Evolutionary conservation across 35 echinoderm and acorn worm genomes (phyloP).

Genomic region (Strongylocentrotus purpuratus): DNA sequence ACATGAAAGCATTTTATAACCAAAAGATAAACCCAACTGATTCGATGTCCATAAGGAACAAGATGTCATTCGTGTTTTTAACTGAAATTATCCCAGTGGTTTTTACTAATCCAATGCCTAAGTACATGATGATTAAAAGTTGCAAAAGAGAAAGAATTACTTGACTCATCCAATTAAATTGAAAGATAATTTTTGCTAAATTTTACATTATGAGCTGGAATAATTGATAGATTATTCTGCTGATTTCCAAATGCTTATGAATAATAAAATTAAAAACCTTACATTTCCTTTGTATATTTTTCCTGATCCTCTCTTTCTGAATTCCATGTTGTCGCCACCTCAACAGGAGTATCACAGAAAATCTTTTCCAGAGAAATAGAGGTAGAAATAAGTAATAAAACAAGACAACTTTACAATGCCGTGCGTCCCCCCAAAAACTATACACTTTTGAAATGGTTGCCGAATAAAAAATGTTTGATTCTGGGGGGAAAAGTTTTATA

Average conservation of each 20-base stretch:
- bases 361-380: constrained; percentile 44
- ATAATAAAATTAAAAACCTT: background rate
- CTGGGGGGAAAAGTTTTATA: too few species aligned
- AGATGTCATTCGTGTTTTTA: too few species aligned
- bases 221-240: background rate
- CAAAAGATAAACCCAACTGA: too few species aligned
- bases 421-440: too few species aligned
- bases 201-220: background rate
- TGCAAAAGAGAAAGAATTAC: background rate
- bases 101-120: background rate
- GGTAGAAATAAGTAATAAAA: too few species aligned
- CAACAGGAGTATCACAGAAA: constrained; percentile 70
- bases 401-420: too few species aligned
- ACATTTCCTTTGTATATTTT: constrained; percentile 86
- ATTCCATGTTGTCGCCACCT: constrained; percentile 75
- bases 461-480: too few species aligned
- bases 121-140: background rate
- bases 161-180: background rate
- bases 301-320: constrained; percentile 59
- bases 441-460: too few species aligned
- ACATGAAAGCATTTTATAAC: too few species aligned
- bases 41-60: too few species aligned
- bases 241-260: background rate
- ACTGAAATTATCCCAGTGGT: too few species aligned
- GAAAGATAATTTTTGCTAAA: background rate